Conservation (phyloP, 2,888 invertebrate species). For the Julus scandinavius region DNA sequence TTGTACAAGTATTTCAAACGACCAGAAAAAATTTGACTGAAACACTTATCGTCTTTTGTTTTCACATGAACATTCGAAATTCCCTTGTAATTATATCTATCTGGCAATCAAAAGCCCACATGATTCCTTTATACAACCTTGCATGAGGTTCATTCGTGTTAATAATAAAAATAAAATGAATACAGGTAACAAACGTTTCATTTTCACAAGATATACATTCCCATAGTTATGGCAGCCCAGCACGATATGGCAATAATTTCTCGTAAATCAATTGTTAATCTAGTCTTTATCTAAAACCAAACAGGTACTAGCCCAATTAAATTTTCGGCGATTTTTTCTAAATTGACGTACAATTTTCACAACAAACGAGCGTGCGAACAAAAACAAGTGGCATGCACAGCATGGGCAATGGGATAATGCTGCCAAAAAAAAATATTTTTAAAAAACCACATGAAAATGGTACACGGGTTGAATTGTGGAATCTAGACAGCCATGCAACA, state of each 20-base stretch:
- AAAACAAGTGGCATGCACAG: not conserved
- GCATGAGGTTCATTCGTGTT: no score
- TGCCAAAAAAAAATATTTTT: not conserved
- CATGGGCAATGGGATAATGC: slow-evolving; percentile 1
- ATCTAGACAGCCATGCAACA: not conserved
- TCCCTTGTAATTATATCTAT: no score
- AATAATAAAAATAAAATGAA: no score
- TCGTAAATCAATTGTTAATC: slow-evolving; percentile 20
- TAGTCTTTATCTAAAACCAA: not conserved
- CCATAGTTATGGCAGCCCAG: not conserved
- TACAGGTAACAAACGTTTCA: no score
- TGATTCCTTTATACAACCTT: no score
- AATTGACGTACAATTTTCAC: not conserved
- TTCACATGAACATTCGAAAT: no score
- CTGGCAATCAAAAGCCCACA: no score
- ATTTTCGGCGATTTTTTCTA: slow-evolving; percentile 14
- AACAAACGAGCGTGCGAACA: not conserved
- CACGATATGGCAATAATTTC: not conserved
- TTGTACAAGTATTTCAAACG: no score
- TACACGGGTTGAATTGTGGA: not conserved
- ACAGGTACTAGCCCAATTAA: slow-evolving; percentile 16
- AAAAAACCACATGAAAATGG: not conserved
- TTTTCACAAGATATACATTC: no score
- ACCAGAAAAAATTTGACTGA: no score
- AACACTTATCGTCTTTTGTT: no score